Conservation (phyloP, 2,113 vertebrate genomes). For the Zosterops hypoxanthus region DNA sequence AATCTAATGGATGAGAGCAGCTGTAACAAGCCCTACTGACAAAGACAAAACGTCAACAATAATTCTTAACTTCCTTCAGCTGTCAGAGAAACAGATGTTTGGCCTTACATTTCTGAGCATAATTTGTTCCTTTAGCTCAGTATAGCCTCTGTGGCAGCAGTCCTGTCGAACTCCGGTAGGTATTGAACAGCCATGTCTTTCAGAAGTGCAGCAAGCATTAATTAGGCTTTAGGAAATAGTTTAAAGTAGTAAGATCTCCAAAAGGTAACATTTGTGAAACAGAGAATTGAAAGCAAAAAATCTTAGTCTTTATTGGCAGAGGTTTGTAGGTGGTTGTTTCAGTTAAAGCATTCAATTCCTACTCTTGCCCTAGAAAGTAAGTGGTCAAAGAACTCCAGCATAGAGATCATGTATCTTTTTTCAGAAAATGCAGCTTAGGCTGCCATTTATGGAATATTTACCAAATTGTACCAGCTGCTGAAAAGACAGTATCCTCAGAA, state of each 20-base stretch:
- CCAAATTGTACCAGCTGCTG: not conserved
- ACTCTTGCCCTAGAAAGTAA: not conserved
- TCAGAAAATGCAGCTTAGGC: not conserved
- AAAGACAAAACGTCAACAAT: not conserved
- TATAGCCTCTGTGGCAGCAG: not conserved
- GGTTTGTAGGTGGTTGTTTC: not conserved
- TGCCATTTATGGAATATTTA: not conserved
- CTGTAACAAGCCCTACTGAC: not conserved
- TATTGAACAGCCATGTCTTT: not conserved
- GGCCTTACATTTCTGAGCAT: not conserved
- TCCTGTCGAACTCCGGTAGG: not conserved
- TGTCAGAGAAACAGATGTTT: not conserved
- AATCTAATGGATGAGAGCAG: conserved; percentile 4
- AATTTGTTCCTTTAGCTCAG: not conserved
- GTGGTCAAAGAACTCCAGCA: not conserved
- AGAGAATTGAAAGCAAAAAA: not conserved
- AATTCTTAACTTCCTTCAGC: conserved; percentile 5
- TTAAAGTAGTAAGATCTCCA: not conserved
- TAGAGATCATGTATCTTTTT: not conserved
- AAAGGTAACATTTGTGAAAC: not conserved
- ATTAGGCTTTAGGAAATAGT: not conserved
- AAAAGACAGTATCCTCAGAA: not conserved
- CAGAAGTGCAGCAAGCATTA: not conserved
- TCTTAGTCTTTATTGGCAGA: not conserved
- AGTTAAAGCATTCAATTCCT: not conserved